These are phyloP conservation scores for Harpalus rubripes DNA, from an alignment of 2,888 invertebrate genomes.

Conservation along the genomic window DNA sequence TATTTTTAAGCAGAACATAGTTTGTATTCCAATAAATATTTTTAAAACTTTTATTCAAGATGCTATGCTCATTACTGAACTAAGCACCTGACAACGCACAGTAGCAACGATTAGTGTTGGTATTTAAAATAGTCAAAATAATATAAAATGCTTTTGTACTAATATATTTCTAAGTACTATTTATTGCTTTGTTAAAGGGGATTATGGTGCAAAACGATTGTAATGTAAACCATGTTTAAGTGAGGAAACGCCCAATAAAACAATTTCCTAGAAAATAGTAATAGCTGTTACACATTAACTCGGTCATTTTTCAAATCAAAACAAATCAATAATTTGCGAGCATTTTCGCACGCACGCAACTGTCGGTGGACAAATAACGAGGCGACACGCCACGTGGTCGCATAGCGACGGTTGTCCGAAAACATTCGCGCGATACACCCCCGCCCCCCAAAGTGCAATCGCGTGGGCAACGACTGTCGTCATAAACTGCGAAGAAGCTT, in stretches of 20 bases:
- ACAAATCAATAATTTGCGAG: constrained; percentile 59
- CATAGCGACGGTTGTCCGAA: constrained; percentile 55
- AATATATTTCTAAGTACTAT: too few relatives aligned
- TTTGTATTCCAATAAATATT: too few relatives aligned
- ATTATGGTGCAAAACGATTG: not conserved
- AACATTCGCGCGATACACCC: constrained; percentile 38
- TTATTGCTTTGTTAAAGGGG: too few relatives aligned
- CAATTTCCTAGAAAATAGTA: constrained; percentile 51
- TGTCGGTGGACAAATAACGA: constrained; percentile 47
- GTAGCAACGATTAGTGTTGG: too few relatives aligned
- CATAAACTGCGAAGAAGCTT: constrained; percentile 17
- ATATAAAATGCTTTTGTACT: too few relatives aligned
- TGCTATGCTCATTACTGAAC: too few relatives aligned
- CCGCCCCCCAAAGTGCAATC: not conserved
- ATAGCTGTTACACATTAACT: constrained; percentile 11
- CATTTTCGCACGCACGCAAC: constrained; percentile 50
- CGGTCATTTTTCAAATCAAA: constrained; percentile 44
- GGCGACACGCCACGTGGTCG: constrained; percentile 48
- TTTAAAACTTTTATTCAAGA: too few relatives aligned
- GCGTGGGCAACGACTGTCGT: not conserved
- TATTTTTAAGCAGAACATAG: too few relatives aligned
- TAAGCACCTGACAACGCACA: too few relatives aligned
- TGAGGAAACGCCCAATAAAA: constrained; percentile 21
- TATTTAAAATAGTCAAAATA: too few relatives aligned
- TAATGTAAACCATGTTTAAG: not conserved